A percentile compares a stretch with the other conserved stretches of the same genome.
These are phyloP conservation scores for Opisthograptis luteolata DNA, from an alignment of 2,888 invertebrate species.

Conservation along the genomic window DNA sequence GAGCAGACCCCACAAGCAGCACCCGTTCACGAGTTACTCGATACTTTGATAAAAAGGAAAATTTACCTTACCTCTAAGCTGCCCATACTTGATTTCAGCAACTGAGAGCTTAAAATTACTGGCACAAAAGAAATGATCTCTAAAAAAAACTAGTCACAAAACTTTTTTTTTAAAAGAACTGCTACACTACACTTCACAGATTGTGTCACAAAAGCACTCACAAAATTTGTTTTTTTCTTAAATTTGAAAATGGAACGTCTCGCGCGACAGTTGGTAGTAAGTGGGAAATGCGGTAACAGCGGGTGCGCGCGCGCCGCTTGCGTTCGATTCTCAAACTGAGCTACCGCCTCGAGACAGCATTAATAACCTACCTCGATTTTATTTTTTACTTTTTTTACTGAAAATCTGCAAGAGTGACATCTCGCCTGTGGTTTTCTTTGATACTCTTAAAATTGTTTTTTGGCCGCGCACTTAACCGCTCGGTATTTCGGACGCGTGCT, in stretches of 20 bases:
- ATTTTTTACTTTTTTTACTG: conserved; percentile 68
- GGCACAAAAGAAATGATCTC: conserved; percentile 31
- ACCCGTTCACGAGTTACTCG: too few species aligned
- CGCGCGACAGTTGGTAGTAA: conserved; percentile 49
- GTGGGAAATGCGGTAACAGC: conserved; percentile 48
- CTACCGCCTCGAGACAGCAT: conserved; percentile 65
- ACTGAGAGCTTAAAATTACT: conserved; percentile 7
- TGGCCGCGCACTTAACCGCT: conserved; percentile 47
- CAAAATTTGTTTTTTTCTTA: conserved; percentile 32
- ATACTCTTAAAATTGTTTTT: conserved; percentile 41
- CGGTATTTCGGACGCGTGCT: conserved; percentile 21
- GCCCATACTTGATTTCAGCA: conserved; percentile 33
- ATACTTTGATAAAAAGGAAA: too few species aligned
- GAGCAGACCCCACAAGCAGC: too few species aligned
- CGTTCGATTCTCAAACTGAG: conserved; percentile 76
- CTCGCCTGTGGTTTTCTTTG: conserved; percentile 61
- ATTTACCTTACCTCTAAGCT: conserved; percentile 34
- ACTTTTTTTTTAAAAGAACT: conserved; percentile 40
- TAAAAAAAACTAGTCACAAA: conserved; percentile 43
- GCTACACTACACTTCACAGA: conserved; percentile 44
- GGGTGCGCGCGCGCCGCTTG: conserved; percentile 72
- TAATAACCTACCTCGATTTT: conserved; percentile 64
- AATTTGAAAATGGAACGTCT: conserved; percentile 48
- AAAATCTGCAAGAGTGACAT: conserved; percentile 73
- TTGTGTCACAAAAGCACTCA: conserved; percentile 20